Evolutionary conservation across 2,888 invertebrate genomes (phyloP), one percentile per base, ranked within the genome.

Genomic region (Ochropacha duplaris): DNA sequence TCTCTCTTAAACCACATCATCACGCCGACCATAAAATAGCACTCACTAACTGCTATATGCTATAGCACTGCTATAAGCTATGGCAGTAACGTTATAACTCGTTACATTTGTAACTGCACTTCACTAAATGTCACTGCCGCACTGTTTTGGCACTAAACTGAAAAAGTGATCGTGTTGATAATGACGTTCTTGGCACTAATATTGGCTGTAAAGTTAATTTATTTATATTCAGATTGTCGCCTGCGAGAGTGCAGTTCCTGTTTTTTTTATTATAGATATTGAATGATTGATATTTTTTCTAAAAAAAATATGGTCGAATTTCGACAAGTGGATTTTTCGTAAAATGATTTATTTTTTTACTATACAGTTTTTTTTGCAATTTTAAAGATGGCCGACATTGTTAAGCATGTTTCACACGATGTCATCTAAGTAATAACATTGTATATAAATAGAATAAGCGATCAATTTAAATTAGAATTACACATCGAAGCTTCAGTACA

Each of bases 1-100:
- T 92, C 92, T 71, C 91, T 76, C 71, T 90, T 92, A 64, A 92
- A 92, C 92, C 92, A 92, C 92, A 92, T 92, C 91, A 90, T 92
- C 57, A 77, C 82, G 78, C 80, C 78, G 68, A 83, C 79, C 72
- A 57, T 62, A 67, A 61, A 55, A 57, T 54, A 60, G 49, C 19
- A 51, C 56, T 54, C 59, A 58, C 69, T 58, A 55, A 2, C 56
- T 49, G 57, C 60, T 57, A 54, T 54, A 44, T 57, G 50, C 22
- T 26, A 31, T 55, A 56, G 49, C n/a, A 2, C 56, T 49, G 57
- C 60, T 57, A 54, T 54, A 44, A 55, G 50, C 22, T 26, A 31
- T 55, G 54, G 49, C 61, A 56, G 56, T 49, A 50, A 52, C n/a
- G 22, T 52, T n/a, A 14, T 52, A 19, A 31, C 26, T 26, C 24